These are phyloP conservation scores for Hetaerina titia DNA, from an alignment of 2,888 invertebrate species.

Conservation along the genomic window DNA sequence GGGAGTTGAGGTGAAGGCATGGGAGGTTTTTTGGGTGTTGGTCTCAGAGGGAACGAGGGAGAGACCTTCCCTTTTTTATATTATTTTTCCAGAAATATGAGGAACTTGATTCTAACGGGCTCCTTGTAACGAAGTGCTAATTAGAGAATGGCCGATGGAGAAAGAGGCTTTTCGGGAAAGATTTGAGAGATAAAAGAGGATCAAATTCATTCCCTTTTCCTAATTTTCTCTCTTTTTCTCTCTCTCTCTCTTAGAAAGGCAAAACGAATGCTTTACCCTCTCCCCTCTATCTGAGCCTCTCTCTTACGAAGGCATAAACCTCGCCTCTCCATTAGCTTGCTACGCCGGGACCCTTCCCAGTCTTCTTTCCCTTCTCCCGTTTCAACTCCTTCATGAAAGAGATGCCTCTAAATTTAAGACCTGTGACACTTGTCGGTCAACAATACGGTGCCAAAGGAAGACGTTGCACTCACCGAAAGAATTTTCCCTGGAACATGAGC, in stretches of 20 bases:
- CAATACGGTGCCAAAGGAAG: slow-evolving; percentile 3
- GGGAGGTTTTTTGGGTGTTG: background rate
- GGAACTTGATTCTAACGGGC: slow-evolving; percentile 40
- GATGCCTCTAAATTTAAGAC: slow-evolving; percentile 55
- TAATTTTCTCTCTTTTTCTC: slow-evolving; percentile 45
- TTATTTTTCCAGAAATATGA: slow-evolving; percentile 58
- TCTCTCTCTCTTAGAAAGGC: background rate
- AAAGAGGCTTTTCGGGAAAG: slow-evolving; percentile 27
- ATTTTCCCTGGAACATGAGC: slow-evolving; percentile 21
- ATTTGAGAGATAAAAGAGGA: slow-evolving; percentile 60
- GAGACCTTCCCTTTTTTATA: background rate
- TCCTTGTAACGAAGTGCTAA: slow-evolving; percentile 52
- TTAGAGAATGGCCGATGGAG: slow-evolving; percentile 47
- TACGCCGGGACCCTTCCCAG: background rate
- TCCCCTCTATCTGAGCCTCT: background rate
- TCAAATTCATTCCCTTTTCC: slow-evolving; percentile 53
- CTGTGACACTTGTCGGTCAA: slow-evolving; percentile 47
- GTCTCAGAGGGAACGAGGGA: background rate
- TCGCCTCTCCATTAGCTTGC: background rate
- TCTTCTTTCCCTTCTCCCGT: slow-evolving; percentile 33
- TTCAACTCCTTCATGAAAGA: slow-evolving; percentile 31
- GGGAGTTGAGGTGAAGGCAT: background rate
- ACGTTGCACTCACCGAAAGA: background rate
- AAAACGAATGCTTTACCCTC: slow-evolving; percentile 20
- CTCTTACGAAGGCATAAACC: background rate